Conservation (phyloP, 2,113 vertebrate genomes). For the Rafetus swinhoei region DNA sequence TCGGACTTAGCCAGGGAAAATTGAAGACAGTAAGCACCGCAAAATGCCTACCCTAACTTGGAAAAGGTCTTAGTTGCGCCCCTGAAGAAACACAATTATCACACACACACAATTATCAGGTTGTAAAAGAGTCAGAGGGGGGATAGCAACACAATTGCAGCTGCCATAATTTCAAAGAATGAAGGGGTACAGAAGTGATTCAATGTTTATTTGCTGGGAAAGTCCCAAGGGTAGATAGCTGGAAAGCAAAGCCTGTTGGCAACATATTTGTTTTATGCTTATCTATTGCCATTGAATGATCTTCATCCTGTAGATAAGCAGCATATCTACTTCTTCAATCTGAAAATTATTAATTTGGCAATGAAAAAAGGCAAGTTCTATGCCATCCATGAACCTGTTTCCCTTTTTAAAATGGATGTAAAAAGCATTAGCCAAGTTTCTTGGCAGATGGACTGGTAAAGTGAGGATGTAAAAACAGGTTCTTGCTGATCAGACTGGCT, state of each 20-base stretch:
- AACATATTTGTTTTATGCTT: background rate
- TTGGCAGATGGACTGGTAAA: slow-evolving; percentile 6
- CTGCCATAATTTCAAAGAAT: background rate
- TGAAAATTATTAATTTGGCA: background rate
- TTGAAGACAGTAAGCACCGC: slow-evolving; percentile 20
- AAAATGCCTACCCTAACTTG: slow-evolving; percentile 2
- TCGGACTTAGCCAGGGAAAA: slow-evolving; percentile 8
- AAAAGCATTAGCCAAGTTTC: background rate
- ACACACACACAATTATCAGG: slow-evolving; percentile 13
- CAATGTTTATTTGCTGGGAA: slow-evolving; percentile 39
- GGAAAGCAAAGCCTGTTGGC: slow-evolving; percentile 1
- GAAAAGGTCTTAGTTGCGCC: background rate
- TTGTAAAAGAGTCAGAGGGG: slow-evolving; percentile 56
- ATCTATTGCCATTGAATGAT: background rate
- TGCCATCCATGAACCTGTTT: background rate
- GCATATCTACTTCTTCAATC: background rate
- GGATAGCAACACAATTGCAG: slow-evolving; percentile 28
- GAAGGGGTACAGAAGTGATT: slow-evolving; percentile 11
- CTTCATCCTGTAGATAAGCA: background rate
- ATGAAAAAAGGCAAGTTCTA: background rate
- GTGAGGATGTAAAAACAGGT: background rate
- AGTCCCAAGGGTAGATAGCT: background rate
- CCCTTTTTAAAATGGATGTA: background rate
- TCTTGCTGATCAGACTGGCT: fast-evolving
- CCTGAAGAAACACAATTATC: background rate